phyloP scores from a whole-genome alignment of 2,888 invertebrate genomes.

The Cantharis rustica region DNA sequence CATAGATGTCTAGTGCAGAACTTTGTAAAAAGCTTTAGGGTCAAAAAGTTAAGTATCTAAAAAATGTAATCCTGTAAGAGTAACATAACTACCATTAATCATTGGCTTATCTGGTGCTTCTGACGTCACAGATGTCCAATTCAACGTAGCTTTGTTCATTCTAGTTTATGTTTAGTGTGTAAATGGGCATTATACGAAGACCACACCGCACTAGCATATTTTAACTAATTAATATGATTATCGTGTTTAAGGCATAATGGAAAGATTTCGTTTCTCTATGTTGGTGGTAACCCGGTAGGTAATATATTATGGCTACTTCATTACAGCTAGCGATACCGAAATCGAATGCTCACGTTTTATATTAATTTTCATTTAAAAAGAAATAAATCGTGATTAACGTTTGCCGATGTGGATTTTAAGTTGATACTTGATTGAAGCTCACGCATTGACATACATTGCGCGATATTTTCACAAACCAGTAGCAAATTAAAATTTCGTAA shows the following conservation, averaged over 20 bases:
- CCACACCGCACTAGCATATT: neutral
- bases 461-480: neutral
- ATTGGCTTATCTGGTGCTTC: constrained; percentile 47
- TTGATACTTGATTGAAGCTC: neutral
- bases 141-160: constrained; percentile 36
- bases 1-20: constrained; percentile 31
- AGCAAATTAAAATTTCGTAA: neutral
- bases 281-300: neutral
- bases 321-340: neutral
- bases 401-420: neutral
- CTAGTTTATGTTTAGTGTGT: constrained; percentile 31
- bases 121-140: constrained; percentile 45
- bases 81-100: constrained; percentile 49
- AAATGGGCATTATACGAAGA: constrained; percentile 34
- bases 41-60: constrained; percentile 42
- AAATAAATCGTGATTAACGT: neutral
- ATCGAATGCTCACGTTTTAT: neutral
- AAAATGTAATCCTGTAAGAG: constrained; percentile 47
- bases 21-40: constrained; percentile 36
- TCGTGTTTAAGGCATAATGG: neutral
- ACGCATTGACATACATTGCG: neutral
- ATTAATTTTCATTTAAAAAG: neutral
- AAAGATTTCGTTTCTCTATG: neutral
- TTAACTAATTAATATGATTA: neutral
- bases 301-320: neutral